A percentile compares a stretch with the other conserved stretches of the same genome.
These are phyloP conservation scores for Mohoua ochrocephala DNA, from an alignment of 2,113 vertebrate genomes.

Conservation along the genomic window DNA sequence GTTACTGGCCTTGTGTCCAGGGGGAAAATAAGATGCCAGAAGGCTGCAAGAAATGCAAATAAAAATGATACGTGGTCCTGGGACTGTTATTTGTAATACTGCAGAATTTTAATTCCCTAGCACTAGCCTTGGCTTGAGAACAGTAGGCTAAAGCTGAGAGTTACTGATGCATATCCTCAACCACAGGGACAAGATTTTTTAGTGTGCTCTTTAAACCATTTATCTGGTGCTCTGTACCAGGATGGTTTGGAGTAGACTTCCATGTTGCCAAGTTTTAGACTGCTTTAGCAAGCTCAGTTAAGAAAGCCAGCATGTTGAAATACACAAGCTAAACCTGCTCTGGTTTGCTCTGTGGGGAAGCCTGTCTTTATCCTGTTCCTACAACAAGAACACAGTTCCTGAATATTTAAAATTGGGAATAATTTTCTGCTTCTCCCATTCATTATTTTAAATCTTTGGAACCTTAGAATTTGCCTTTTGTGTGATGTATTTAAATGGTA, in stretches of 20 bases:
- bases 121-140: background rate
- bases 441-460: background rate
- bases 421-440: background rate
- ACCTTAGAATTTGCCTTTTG: background rate
- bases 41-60: background rate
- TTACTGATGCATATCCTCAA: background rate
- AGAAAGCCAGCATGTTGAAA: background rate
- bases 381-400: background rate
- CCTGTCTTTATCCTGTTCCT: background rate
- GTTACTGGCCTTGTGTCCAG: background rate
- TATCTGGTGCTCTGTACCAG: background rate
- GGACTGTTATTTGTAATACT: background rate
- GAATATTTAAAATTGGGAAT: background rate
- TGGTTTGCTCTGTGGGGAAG: background rate
- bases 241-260: background rate
- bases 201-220: background rate
- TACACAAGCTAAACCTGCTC: background rate
- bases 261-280: background rate
- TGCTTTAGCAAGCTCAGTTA: background rate
- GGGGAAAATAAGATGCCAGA: background rate
- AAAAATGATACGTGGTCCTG: background rate
- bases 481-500: background rate
- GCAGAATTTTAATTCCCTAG: background rate
- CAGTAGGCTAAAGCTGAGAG: background rate
- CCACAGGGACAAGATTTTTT: background rate